Percentiles rank a stretch among this genome's conserved stretches.
Evolutionary conservation across 2,797 vertebrate genomes (phyloP).

Genomic region (Sebastes reedi): DNA sequence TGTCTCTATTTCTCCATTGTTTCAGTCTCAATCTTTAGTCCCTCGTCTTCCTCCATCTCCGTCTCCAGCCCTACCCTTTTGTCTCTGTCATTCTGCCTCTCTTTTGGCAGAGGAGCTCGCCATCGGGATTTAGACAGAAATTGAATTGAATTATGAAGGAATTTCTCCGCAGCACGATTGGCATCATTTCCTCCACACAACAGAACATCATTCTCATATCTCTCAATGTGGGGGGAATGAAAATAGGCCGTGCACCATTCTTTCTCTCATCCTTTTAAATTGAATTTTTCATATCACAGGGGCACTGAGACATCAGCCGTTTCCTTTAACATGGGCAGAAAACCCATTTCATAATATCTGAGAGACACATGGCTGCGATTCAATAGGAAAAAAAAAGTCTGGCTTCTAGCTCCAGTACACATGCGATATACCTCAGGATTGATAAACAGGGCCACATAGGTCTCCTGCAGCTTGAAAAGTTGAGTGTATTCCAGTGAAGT

Average conservation of each 20-base stretch:
- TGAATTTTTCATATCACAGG: slow-evolving; percentile 88
- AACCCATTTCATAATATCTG: slow-evolving; percentile 82
- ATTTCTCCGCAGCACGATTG: slow-evolving; percentile 84
- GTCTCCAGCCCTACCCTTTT: slow-evolving; percentile 64
- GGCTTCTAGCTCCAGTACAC: slow-evolving; percentile 62
- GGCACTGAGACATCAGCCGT: slow-evolving; percentile 85
- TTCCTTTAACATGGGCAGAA: slow-evolving; percentile 84
- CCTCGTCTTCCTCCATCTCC: slow-evolving; percentile 61
- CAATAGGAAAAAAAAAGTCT: slow-evolving; percentile 60
- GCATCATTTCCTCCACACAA: slow-evolving; percentile 88
- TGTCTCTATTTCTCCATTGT: slow-evolving; percentile 62
- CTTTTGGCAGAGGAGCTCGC: slow-evolving; percentile 76
- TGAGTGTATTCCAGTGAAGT: slow-evolving; percentile 31
- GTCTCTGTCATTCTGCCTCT: slow-evolving; percentile 71
- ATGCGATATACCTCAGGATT: slow-evolving; percentile 56
- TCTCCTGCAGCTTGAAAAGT: slow-evolving; percentile 48
- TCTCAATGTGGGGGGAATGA: slow-evolving; percentile 83
- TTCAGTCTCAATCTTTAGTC: slow-evolving; percentile 69
- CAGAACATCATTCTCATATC: slow-evolving; percentile 89
- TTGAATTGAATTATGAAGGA: slow-evolving; percentile 89
- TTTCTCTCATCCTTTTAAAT: slow-evolving; percentile 88
- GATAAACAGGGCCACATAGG: slow-evolving; percentile 70
- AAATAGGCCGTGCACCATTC: slow-evolving; percentile 85
- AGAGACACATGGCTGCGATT: slow-evolving; percentile 75
- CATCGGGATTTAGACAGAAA: slow-evolving; percentile 85